Evolutionary conservation across 2,888 invertebrate species (phyloP).

Genomic region (Petrophora chlorosata): DNA sequence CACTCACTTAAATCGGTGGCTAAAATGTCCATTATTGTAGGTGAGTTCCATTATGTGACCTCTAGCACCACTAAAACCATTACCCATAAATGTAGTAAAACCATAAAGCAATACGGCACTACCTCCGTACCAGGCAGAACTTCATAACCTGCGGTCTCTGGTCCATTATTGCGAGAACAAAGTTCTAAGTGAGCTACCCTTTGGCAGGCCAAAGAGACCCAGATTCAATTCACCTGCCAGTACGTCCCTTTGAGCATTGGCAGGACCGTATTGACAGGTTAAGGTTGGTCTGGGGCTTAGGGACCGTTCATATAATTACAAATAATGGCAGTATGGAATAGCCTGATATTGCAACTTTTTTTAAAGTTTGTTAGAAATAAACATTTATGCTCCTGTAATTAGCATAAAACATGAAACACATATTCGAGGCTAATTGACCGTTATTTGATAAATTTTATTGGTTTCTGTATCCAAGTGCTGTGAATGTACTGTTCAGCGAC

Average conservation of each 20-base stretch:
- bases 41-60: constrained; percentile 1
- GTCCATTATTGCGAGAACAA: constrained; percentile 73
- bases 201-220: constrained; percentile 56
- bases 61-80: constrained; percentile 4
- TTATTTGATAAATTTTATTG: too few species aligned
- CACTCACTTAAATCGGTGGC: not conserved
- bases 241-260: constrained; percentile 55
- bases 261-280: constrained; percentile 51
- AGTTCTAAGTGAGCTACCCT: constrained; percentile 66
- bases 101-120: constrained; percentile 38
- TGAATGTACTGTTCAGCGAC: too few species aligned
- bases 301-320: constrained; percentile 1
- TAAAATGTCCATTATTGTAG: constrained; percentile 1
- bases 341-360: too few species aligned
- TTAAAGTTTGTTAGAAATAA: too few species aligned
- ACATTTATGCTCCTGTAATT: too few species aligned
- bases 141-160: constrained; percentile 61
- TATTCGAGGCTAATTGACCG: too few species aligned
- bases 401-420: too few species aligned
- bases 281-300: constrained; percentile 35
- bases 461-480: too few species aligned
- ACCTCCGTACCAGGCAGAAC: constrained; percentile 33
- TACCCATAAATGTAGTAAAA: constrained; percentile 35
- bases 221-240: constrained; percentile 72
- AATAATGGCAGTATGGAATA: constrained; percentile 11